Base-by-base conservation (phyloP, 1,140 invertebrate genomes). In the Calycopis cecrops region DNA sequence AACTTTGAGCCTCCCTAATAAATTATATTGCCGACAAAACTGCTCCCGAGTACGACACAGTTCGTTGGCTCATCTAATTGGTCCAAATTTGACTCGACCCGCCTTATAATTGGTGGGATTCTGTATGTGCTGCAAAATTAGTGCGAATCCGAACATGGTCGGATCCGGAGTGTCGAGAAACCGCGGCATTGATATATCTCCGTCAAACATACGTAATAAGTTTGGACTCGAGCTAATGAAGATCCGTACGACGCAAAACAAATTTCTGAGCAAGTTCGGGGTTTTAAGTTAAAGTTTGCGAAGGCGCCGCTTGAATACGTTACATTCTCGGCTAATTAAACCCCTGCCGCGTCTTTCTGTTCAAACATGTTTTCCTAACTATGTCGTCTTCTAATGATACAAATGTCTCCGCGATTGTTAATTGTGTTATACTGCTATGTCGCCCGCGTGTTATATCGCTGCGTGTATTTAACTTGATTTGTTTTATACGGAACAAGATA, bases 21-120 rank as follows among this genome's bases (percentile, higher is more conserved):
- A 86, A 86, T 86, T 86, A 86, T 86, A 84, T 86, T 83, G 83
- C 74, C 73, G 79, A 79, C 80, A 83, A 84, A 86, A 84, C 83
- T 82, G 79, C 79, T 82, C 70, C 71, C 79, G 75, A 80, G 75
- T 73, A 68, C 76, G 80, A 81, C 76, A 80, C 76, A 83, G 77
- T 79, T 84, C 80, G 82, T 82, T 84, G 79, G 73, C 73, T 84
- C 75, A 79, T 79, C 80, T 84, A 86, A 84, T 84, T 83, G 83
- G 78, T 83, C 74, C 73, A 82, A 86, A 86, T 86, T 86, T 71
- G 69, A 69, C 62, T 71, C 67, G 72, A 78, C 73, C 77, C 73
- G 65, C 71, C 80, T 83, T 77, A 82, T 85, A 82, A 85, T 83
- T 83, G 77, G 75, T 63, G 66, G 69, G 72, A 80, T 79, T 79